phyloP scores from a whole-genome alignment of 23 tunicate genomes.

The Trididemnum clinides region DNA sequence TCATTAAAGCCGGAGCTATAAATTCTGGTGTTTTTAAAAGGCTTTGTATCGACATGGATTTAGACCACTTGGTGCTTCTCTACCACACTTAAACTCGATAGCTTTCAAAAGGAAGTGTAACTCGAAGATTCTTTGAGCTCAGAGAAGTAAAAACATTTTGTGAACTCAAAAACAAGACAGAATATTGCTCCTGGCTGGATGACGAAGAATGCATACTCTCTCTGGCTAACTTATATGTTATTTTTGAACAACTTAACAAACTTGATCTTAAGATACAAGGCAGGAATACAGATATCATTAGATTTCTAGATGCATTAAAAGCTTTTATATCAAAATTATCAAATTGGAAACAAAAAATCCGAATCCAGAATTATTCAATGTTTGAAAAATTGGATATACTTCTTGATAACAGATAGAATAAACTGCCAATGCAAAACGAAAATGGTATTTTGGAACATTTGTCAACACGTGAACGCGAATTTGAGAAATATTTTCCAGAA shows the following conservation, averaged over 20 bases:
- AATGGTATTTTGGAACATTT: conserved; percentile 33
- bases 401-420: conserved; percentile 43
- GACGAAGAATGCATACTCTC: conserved; percentile 62
- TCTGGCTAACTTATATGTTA: conserved; percentile 65
- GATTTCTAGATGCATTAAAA: conserved; percentile 41
- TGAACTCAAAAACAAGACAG: conserved; percentile 24
- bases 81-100: conserved; percentile 61
- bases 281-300: conserved; percentile 46
- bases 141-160: conserved; percentile 38
- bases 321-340: conserved; percentile 58
- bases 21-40: conserved; percentile 51
- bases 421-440: conserved; percentile 19
- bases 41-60: conserved; percentile 58
- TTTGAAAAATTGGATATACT: conserved; percentile 51
- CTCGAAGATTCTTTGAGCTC: conserved; percentile 65
- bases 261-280: conserved; percentile 63
- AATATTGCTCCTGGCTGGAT: conserved; percentile 36
- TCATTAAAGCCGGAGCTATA: conserved; percentile 32
- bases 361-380: conserved; percentile 33
- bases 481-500: conserved; percentile 65
- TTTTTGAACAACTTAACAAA: conserved; percentile 69
- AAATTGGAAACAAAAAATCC: conserved; percentile 57
- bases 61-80: conserved; percentile 47
- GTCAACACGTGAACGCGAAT: conserved; percentile 39
- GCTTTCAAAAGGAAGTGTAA: conserved; percentile 70